Evolutionary conservation across 1,140 invertebrate species (phyloP), one percentile per base, ranked within the genome.

Genomic region (Microplitis demolitor): DNA sequence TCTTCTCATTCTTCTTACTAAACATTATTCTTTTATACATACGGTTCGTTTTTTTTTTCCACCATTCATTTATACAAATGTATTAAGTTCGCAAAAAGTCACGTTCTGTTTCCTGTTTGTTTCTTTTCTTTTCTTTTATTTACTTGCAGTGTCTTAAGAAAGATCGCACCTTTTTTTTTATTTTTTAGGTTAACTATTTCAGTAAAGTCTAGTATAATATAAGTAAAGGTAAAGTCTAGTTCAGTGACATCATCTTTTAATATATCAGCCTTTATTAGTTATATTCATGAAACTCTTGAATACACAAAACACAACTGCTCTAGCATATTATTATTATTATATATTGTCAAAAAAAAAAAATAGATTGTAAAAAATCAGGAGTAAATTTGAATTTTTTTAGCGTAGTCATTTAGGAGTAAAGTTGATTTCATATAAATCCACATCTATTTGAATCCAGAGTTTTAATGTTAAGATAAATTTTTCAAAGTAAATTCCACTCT

Each of bases 21-120:
- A 24, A 24, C 53, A 68, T 69, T 62, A 75, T 80, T 79, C 78
- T 56, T 24, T 13, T 24, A 13, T 56, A 56, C n/a, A 56, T 14
- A 56, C 2, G n/a, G 8, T 24, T n/a, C n/a, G n/a, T n/a, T n/a
- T n/a, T 16, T 24, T 24, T 56, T 24, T n/a, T 56, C n/a, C n/a
- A 60, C 31, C 16, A 66, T 66, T 11, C 35, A 39, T 66, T 4
- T 45, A 14, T 66, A 39, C 31, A 66, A 50, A 16, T 51, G 37
- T 66, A 14, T 14, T 31, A 16, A 31, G 14, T 24, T 45, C 51
- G 53, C 51, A 53, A 54, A 68, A 54, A 68, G 66, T 68, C 31
- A 68, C 50, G 50, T 53, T 56, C 66, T 16, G 53, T 56, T 68
- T 68, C 53, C 50, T 68, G 62, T 64, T 64, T 64, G 11, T 64